Evolutionary conservation across 2,888 invertebrate species (phyloP), one percentile per base, ranked within the genome.

Genomic region (Nipponacmea schrenckii): DNA sequence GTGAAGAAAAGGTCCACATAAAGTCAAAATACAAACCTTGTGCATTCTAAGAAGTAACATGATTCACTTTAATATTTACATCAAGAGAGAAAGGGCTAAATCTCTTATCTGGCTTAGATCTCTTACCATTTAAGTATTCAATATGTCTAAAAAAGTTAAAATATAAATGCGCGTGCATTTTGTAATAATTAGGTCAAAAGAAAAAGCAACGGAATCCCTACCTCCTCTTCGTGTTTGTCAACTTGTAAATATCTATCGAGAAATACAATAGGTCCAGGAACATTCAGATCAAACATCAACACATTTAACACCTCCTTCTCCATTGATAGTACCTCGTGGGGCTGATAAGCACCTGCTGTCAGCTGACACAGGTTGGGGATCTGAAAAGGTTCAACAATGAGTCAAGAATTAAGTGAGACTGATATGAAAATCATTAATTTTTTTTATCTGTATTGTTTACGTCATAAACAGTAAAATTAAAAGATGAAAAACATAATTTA

Each of bases 261-360:
- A 75, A 85, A 86, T n/a, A 80, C 75, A 5, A 75, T 64, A 1
- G 83, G 81, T 8, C 79, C 79, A 7, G 83, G 82, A 1, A 83
- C 70, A 45, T 79, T 78, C 39, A 86, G 77, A 68, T 82, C 79
- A 74, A 83, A 85, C 44, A 80, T 74, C 17, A 85, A 71, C 15
- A 70, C 73, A 12, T 72, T 68, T 66, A 86, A 76, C 1, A 86
- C 75, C 8, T 63, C 24, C 14, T 75, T 68, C 73, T 86, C 86
- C 80, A 81, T 82, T 27, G 69, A 67, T 4, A 84, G 50, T 8
- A 85, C 82, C 67, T 85, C 80, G 2, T 73, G 65, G 14, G 74
- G 76, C 3, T 71, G 74, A 75, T 83, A 86, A 0, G 84, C 81
- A 72, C 82, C 78, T 77, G 83, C 84, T 0, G 86, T 86, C 74